These are phyloP conservation scores for Listrodromus nycthemerus DNA, from an alignment of 2,888 invertebrate species.

Conservation along the genomic window DNA sequence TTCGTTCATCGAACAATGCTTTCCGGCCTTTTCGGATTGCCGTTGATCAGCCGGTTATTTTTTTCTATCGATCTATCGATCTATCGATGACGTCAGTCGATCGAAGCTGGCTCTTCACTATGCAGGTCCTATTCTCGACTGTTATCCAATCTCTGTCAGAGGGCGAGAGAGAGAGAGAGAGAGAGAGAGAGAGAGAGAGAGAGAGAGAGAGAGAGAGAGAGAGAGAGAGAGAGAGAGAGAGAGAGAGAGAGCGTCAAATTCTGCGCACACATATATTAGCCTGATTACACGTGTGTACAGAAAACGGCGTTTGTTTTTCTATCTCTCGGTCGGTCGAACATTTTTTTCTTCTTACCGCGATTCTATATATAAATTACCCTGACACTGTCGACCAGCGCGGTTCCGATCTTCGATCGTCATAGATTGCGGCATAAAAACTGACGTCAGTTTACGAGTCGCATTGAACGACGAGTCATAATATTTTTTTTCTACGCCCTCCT, in stretches of 20 bases:
- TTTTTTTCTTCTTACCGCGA: background rate
- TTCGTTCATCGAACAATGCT: constrained; percentile 2
- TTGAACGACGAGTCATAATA: constrained; percentile 40
- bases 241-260: background rate
- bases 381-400: constrained; percentile 25
- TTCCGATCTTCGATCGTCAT: constrained; percentile 30
- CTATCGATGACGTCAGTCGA: constrained; percentile 59
- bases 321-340: background rate
- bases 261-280: background rate
- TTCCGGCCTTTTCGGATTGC: background rate
- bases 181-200: background rate
- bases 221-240: constrained; percentile 1
- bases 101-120: background rate
- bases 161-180: background rate
- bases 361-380: constrained; percentile 20
- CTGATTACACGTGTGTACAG: constrained; percentile 19
- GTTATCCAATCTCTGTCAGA: background rate
- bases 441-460: constrained; percentile 38
- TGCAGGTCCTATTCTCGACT: constrained; percentile 38
- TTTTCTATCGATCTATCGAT: constrained; percentile 38
- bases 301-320: constrained; percentile 3
- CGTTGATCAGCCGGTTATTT: constrained; percentile 12
- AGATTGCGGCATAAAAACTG: constrained; percentile 13
- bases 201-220: background rate
- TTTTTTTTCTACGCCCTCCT: constrained; percentile 29